Evolutionary conservation across 2,888 invertebrate species (phyloP), one percentile per base, ranked within the genome.

Genomic region (Agonopterix heracliana): DNA sequence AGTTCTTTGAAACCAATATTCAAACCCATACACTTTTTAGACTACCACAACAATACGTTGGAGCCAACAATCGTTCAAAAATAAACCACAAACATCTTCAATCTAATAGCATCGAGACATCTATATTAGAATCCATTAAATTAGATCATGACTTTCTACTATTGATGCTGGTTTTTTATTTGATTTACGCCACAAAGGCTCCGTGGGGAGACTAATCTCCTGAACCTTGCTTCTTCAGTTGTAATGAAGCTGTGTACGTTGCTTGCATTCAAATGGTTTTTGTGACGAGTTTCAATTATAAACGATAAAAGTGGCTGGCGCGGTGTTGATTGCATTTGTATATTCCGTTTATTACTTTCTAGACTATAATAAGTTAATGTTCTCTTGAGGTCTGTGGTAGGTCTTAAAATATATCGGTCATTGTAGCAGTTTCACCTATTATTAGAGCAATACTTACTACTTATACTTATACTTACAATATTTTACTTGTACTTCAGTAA

Each of bases 211-310:
- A 68, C 60, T 59, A 66, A 71, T 71, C 70, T 59, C 49, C 47
- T 11, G 35, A 45, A 47, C 44, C 17, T 26, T 51, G 50, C 59
- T 53, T 55, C 57, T 59, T 53, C 54, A 54, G 52, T 58, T 55
- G 67, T 77, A 79, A 85, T 81, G 71, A 71, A 81, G 78, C 71
- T 67, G 72, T 78, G 72, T 65, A 63, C 56, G 54, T 56, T 61
- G 54, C 48, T 54, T 49, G 45, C 57, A 61, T 67, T 69, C 66
- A 54, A 60, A 55, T 51, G 57, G 53, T 75, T 81, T 80, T 81
- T 81, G 56, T 75, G 52, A 44, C 50, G 59, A 61, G 60, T 77
- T 76, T 81, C 75, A 79, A 84, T 83, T 79, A 77, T 70, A 57
- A 60, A 66, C 69, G 53, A 71, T 75, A 81, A 82, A 78, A 73